Evolutionary conservation across 1,140 invertebrate species (phyloP).

Genomic region (Drosophila elegans): DNA sequence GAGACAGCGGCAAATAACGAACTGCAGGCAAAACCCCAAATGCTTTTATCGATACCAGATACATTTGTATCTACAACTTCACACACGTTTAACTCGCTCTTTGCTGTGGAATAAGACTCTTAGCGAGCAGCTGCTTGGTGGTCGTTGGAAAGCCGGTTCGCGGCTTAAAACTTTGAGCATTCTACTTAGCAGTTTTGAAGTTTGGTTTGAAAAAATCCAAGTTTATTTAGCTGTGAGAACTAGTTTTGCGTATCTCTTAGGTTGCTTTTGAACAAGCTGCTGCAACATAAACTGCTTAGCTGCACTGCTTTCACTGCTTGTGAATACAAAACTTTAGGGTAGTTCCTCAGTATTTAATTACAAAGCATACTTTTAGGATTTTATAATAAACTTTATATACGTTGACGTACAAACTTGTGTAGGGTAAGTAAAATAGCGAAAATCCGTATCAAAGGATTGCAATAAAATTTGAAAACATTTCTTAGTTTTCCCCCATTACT

Average conservation of each 20-base stretch:
- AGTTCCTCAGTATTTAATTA: background rate
- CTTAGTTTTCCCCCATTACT: background rate
- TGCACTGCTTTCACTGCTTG: constrained; percentile 15
- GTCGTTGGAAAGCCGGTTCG: constrained; percentile 66
- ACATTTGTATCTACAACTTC: constrained; percentile 72
- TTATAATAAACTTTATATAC: background rate
- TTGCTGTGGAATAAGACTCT: constrained; percentile 34
- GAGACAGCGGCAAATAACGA: constrained; percentile 39
- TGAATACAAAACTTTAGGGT: background rate
- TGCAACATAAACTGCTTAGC: constrained; percentile 41
- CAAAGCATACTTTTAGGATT: constrained; percentile 33
- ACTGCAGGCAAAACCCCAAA: constrained; percentile 35
- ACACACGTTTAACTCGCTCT: background rate
- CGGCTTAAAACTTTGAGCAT: constrained; percentile 50
- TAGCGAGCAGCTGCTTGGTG: constrained; percentile 43
- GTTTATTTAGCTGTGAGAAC: constrained; percentile 20
- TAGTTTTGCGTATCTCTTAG: constrained; percentile 59
- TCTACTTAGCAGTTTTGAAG: constrained; percentile 26
- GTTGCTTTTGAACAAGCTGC: constrained; percentile 40
- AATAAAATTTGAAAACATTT: too few species aligned
- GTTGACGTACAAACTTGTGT: too few species aligned
- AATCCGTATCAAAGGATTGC: too few species aligned
- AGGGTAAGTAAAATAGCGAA: too few species aligned
- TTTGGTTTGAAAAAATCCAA: constrained; percentile 12
- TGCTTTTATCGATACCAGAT: constrained; percentile 70